Evolutionary conservation across 1,140 invertebrate species (phyloP).

Genomic region (Subanguina moxae): DNA sequence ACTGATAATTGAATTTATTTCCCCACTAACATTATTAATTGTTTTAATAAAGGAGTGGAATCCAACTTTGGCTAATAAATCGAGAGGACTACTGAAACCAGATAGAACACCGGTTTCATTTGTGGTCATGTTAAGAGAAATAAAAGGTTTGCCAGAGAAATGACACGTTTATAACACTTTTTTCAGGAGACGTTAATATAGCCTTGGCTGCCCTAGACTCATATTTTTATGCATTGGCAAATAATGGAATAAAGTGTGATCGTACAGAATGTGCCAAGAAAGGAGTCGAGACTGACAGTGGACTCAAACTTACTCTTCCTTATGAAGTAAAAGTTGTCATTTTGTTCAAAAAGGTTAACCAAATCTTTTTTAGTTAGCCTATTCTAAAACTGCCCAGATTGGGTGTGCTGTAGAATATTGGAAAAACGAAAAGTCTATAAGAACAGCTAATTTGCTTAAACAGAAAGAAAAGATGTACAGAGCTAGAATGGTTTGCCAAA

Average conservation of each 20-base stretch:
- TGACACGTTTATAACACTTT: neutral
- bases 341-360: too few species aligned
- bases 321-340: too few species aligned
- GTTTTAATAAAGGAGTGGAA: too few species aligned
- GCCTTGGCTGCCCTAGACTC: neutral
- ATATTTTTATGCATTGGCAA: neutral
- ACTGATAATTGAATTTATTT: too few species aligned
- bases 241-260: neutral
- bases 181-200: neutral
- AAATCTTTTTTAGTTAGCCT: neutral
- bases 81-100: too few species aligned
- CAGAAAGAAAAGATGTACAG: neutral
- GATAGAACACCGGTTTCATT: too few species aligned
- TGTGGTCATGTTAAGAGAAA: too few species aligned
- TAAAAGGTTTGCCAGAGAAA: too few species aligned
- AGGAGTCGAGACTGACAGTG: neutral
- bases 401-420: neutral
- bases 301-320: neutral
- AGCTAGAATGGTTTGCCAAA: neutral
- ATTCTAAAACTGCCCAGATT: neutral
- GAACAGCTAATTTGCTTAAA: neutral
- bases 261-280: neutral
- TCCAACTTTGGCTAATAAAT: too few species aligned
- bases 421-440: neutral
- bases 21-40: too few species aligned